Percentiles rank a stretch among this genome's conserved stretches.
These are phyloP conservation scores for Alligator mississippiensis DNA, from an alignment of 2,113 vertebrate species.

Conservation along the genomic window DNA sequence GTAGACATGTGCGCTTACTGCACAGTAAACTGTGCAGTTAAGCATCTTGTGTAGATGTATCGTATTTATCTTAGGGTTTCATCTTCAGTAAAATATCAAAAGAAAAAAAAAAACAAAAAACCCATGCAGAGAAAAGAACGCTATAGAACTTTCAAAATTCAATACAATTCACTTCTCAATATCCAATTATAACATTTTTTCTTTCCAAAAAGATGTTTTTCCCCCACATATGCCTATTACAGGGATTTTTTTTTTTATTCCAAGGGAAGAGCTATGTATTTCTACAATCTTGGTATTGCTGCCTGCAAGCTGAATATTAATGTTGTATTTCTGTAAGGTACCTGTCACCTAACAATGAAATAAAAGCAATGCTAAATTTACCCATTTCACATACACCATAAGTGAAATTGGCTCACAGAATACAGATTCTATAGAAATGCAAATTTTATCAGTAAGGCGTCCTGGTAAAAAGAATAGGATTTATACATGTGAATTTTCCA, in stretches of 20 bases:
- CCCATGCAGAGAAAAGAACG: neutral
- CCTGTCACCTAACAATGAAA: neutral
- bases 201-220: neutral
- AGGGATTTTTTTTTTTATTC: neutral
- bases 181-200: neutral
- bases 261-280: neutral
- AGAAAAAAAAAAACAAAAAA: neutral
- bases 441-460: neutral
- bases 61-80: neutral
- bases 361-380: neutral
- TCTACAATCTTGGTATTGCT: neutral
- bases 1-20: no score
- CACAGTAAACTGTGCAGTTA: neutral
- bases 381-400: neutral
- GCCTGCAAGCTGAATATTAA: neutral
- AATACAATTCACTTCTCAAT: neutral
- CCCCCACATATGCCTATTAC: neutral
- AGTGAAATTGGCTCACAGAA: neutral
- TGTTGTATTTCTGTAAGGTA: neutral
- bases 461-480: neutral
- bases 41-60: accelerated
- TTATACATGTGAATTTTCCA: neutral
- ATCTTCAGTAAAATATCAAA: neutral
- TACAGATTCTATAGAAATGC: neutral
- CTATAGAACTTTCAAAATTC: neutral